Conservation (phyloP, 2,888 invertebrate species). For the Helicoverpa assulta region DNA sequence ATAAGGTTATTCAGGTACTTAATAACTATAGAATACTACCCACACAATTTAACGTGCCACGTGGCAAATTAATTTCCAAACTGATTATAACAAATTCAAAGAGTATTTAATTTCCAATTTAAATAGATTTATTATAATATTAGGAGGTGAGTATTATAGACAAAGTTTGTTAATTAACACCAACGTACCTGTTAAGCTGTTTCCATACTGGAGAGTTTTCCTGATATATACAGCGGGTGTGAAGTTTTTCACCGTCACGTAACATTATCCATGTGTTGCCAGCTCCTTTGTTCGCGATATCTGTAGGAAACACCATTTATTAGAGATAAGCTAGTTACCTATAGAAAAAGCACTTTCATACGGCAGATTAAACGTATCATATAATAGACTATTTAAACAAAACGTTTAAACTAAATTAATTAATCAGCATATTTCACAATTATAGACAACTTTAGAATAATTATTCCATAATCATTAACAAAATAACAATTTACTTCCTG, state of each 20-base stretch:
- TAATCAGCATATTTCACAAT: neutral
- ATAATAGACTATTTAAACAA: no score
- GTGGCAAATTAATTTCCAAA: neutral
- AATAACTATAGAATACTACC: no score
- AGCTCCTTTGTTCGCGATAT: slow-evolving; percentile 59
- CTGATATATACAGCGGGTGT: slow-evolving; percentile 63
- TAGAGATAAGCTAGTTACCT: neutral
- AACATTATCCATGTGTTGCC: slow-evolving; percentile 60
- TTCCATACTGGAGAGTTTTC: slow-evolving; percentile 45
- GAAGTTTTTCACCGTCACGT: slow-evolving; percentile 54
- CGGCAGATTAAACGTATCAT: no score
- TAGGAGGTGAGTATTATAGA: slow-evolving; percentile 6
- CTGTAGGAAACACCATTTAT: slow-evolving; percentile 51
- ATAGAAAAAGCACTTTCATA: neutral
- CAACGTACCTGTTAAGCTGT: slow-evolving; percentile 56
- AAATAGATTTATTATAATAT: neutral
- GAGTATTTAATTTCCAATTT: neutral
- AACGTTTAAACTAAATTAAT: neutral
- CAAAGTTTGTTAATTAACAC: slow-evolving; percentile 33
- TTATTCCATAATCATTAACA: neutral
- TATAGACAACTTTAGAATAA: neutral
- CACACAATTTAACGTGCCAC: neutral
- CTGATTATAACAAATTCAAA: neutral
- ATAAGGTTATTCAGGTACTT: no score
- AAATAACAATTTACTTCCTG: neutral